Evolutionary conservation across 1,140 invertebrate species (phyloP).

Genomic region (Hestina assimilis): DNA sequence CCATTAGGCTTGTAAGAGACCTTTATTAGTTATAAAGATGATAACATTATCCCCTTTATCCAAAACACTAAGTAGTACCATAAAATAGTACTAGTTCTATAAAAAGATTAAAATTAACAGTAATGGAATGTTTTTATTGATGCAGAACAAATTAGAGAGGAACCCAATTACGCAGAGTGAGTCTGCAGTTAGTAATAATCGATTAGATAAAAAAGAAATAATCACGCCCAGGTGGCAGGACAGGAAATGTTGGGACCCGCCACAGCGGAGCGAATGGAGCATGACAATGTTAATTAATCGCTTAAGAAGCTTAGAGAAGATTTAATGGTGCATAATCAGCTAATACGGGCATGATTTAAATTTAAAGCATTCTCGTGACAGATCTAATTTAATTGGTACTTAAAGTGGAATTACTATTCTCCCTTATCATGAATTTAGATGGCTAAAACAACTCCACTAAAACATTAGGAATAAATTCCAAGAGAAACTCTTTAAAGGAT

Average conservation of each 20-base stretch:
- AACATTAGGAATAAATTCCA: not conserved
- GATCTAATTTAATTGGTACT: not conserved
- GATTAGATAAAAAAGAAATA: conserved; percentile 49
- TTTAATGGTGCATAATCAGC: conserved; percentile 29
- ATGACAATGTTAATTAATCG: conserved; percentile 73
- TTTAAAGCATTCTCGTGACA: not conserved
- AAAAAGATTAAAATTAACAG: not conserved
- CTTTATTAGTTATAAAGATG: not conserved
- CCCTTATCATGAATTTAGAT: not conserved
- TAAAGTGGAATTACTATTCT: not conserved
- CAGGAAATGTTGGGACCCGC: conserved; percentile 50
- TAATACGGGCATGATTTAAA: conserved; percentile 5
- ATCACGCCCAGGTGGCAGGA: conserved; percentile 48
- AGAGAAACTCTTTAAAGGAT: not conserved
- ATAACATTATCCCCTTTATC: not conserved
- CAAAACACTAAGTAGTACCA: not conserved
- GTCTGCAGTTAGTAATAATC: conserved; percentile 58
- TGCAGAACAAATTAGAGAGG: conserved; percentile 54
- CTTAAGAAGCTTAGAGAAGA: conserved; percentile 50
- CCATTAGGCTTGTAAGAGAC: not conserved
- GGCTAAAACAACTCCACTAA: not conserved
- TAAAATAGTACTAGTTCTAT: not conserved
- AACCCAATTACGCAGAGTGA: conserved; percentile 67
- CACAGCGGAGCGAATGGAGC: conserved; percentile 56
- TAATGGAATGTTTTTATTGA: conserved; percentile 3